Evolutionary conservation across 2,113 vertebrate species (phyloP).

Genomic region (Aphelocoma coerulescens): DNA sequence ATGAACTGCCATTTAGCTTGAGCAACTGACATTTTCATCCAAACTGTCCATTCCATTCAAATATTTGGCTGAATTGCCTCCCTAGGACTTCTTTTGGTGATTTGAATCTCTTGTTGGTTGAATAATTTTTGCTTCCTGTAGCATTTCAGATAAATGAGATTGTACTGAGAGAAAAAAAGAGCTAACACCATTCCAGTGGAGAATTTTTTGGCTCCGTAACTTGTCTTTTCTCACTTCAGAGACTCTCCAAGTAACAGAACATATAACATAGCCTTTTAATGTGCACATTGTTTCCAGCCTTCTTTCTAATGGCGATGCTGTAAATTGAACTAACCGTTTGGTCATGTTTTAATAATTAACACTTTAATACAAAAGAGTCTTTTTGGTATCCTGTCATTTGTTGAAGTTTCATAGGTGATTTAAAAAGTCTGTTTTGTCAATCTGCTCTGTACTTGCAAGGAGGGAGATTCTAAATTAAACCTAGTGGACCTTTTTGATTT

Average conservation of each 20-base stretch:
- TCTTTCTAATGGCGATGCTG: slow-evolving; percentile 7
- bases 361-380: slow-evolving; percentile 39
- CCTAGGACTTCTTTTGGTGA: neutral
- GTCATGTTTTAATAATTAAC: slow-evolving; percentile 63
- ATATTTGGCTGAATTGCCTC: neutral
- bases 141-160: slow-evolving; percentile 26
- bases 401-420: slow-evolving; percentile 38
- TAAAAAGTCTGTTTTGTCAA: slow-evolving; percentile 52
- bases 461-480: slow-evolving; percentile 45
- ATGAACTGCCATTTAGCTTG: neutral
- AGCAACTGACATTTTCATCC: neutral
- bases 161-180: neutral
- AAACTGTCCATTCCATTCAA: neutral
- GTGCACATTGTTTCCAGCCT: slow-evolving; percentile 35
- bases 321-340: slow-evolving; percentile 30
- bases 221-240: slow-evolving; percentile 51
- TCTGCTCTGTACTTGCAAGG: neutral
- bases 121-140: neutral
- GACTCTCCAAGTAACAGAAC: slow-evolving; percentile 48
- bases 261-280: slow-evolving; percentile 44
- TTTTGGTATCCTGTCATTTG: slow-evolving; percentile 43
- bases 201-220: slow-evolving; percentile 15
- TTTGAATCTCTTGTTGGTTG: neutral
- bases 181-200: neutral
- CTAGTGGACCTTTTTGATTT: neutral